Evolutionary conservation across 1,140 invertebrate species (phyloP).

Genomic region (Druon quercuslanigerum): DNA sequence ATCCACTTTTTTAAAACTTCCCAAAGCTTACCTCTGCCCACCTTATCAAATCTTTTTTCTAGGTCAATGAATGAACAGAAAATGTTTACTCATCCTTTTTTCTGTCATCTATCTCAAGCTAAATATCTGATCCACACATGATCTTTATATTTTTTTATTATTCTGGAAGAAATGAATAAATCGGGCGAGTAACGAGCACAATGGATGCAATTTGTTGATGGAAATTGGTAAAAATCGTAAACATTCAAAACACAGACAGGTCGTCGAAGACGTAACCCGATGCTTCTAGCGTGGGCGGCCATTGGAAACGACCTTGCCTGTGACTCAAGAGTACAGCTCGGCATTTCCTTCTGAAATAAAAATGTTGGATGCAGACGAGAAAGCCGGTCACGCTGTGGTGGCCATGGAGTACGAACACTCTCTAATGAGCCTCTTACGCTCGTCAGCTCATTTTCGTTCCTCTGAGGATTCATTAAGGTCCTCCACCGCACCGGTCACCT

Average conservation of each 20-base stretch:
- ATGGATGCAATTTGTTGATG: slow-evolving; percentile 20
- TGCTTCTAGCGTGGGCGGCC: slow-evolving; percentile 42
- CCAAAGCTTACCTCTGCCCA: too few species aligned
- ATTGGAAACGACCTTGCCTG: slow-evolving; percentile 66
- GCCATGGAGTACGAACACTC: slow-evolving; percentile 75
- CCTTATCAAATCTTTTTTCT: too few species aligned
- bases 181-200: neutral
- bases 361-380: slow-evolving; percentile 69
- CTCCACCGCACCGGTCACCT: slow-evolving; percentile 52
- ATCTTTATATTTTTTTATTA: too few species aligned
- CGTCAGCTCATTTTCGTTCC: slow-evolving; percentile 68
- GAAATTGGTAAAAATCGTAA: slow-evolving; percentile 20
- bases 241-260: slow-evolving; percentile 12
- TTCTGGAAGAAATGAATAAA: too few species aligned
- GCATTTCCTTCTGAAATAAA: slow-evolving; percentile 69
- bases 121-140: too few species aligned
- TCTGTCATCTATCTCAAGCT: too few species aligned
- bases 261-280: slow-evolving; percentile 24
- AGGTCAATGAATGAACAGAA: too few species aligned
- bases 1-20: too few species aligned
- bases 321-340: slow-evolving; percentile 60
- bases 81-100: too few species aligned
- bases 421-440: slow-evolving; percentile 73
- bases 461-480: slow-evolving; percentile 63
- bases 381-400: slow-evolving; percentile 74